These are phyloP conservation scores for Nasonia longicornis DNA, from an alignment of 1,140 invertebrate genomes.

Conservation along the genomic window DNA sequence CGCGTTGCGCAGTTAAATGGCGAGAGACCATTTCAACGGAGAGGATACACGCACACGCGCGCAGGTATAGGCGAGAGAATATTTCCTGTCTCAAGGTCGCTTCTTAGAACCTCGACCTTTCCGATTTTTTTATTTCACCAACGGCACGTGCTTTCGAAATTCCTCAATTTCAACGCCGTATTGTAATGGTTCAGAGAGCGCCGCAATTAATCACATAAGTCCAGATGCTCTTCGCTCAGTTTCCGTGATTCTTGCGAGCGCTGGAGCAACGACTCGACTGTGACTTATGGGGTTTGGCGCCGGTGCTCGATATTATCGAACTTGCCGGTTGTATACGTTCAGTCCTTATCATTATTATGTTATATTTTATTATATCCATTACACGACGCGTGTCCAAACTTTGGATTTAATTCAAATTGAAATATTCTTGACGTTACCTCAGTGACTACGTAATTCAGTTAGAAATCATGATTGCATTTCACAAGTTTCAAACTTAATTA, in stretches of 20 bases:
- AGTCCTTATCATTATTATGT: too few species aligned
- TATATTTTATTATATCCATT: too few species aligned
- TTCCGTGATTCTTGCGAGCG: too few species aligned
- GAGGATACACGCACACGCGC: not conserved
- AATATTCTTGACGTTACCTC: not conserved
- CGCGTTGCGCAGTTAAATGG: too few species aligned
- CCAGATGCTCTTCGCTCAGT: too few species aligned
- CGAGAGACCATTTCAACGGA: not conserved
- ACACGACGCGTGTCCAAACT: too few species aligned
- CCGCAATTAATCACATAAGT: not conserved
- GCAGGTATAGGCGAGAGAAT: slow-evolving; percentile 11
- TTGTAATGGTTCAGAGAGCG: not conserved
- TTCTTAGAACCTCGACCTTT: slow-evolving; percentile 36
- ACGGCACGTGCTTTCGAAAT: slow-evolving; percentile 5
- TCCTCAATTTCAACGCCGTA: not conserved
- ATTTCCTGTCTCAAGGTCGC: slow-evolving; percentile 26
- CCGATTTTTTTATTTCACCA: not conserved
- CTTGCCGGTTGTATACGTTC: too few species aligned
- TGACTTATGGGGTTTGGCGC: too few species aligned
- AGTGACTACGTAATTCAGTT: not conserved
- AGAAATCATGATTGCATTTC: not conserved
- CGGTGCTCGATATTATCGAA: too few species aligned
- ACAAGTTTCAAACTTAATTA: not conserved
- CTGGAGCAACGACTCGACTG: too few species aligned
- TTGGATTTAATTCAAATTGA: not conserved